A percentile compares a stretch with the other conserved stretches of the same genome.
Evolutionary conservation across 2,888 invertebrate genomes (phyloP).

Genomic region (Gerris lacustris): DNA sequence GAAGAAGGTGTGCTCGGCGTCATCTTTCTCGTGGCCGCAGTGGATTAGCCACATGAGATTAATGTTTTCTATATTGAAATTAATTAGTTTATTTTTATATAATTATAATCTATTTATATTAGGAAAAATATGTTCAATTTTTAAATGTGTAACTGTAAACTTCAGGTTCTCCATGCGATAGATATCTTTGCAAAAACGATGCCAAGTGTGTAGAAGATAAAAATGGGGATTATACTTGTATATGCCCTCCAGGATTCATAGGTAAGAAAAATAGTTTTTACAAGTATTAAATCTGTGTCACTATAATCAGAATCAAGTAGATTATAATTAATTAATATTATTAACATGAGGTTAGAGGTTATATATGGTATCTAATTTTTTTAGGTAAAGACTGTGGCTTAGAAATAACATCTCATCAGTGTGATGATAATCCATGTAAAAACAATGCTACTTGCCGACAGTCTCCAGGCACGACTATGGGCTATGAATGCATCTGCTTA

Average conservation of each 20-base stretch:
- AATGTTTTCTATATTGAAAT: no score
- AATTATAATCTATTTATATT: no score
- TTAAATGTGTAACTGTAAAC: conserved; percentile 4
- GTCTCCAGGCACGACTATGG: conserved; percentile 42
- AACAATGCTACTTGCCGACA: conserved; percentile 62
- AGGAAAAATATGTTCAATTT: neutral
- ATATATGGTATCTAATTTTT: conserved; percentile 13
- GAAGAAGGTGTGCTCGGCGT: no score
- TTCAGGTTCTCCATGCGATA: conserved; percentile 55
- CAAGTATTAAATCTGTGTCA: neutral
- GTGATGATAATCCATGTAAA: conserved; percentile 61
- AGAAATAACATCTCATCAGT: conserved; percentile 49
- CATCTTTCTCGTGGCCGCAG: no score
- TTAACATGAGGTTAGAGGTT: neutral
- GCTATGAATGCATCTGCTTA: conserved; percentile 47
- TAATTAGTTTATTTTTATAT: no score
- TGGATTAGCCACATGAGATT: no score
- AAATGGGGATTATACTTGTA: conserved; percentile 57
- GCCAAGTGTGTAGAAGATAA: conserved; percentile 58
- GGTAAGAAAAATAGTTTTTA: conserved; percentile 36
- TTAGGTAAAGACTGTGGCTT: conserved; percentile 56
- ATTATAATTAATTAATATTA: conserved; percentile 1
- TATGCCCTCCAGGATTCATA: conserved; percentile 54
- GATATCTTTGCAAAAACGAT: conserved; percentile 57
- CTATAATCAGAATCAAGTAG: conserved; percentile 1